A percentile compares a stretch with the other conserved stretches of the same genome.
Evolutionary conservation across 2,888 invertebrate genomes (phyloP).

Genomic region (Rhogogaster chlorosoma): DNA sequence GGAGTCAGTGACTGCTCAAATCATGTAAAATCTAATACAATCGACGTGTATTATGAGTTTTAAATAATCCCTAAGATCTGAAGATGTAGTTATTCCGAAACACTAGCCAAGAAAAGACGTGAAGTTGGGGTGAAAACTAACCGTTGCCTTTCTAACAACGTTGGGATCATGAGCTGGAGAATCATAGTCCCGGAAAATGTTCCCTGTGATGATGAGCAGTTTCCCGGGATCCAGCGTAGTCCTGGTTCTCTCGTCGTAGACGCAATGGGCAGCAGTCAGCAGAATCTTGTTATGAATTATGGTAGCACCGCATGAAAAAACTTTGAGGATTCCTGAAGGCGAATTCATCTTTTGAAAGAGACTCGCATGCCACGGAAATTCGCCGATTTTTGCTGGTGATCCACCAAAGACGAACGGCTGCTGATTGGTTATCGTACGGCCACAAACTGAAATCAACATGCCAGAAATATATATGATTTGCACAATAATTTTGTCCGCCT

Average conservation of each 20-base stretch:
- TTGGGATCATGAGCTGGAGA: slow-evolving; percentile 58
- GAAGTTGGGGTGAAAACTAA: slow-evolving; percentile 50
- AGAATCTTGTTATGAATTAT: slow-evolving; percentile 72
- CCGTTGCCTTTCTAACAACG: slow-evolving; percentile 65
- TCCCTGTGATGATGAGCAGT: slow-evolving; percentile 72
- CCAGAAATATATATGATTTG: no score
- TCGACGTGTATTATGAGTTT: neutral
- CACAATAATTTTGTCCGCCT: slow-evolving; percentile 19
- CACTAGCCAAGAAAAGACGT: neutral
- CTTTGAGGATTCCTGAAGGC: slow-evolving; percentile 58
- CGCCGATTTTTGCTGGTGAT: slow-evolving; percentile 59
- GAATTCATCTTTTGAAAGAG: slow-evolving; percentile 52
- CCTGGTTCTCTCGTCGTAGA: slow-evolving; percentile 67
- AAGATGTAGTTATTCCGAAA: neutral
- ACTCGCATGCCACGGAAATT: slow-evolving; percentile 76
- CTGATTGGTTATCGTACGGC: slow-evolving; percentile 59
- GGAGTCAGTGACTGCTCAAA: neutral
- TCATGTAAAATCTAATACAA: neutral
- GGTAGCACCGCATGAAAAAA: slow-evolving; percentile 74
- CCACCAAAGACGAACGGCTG: neutral
- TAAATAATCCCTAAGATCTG: neutral
- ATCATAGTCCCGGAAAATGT: slow-evolving; percentile 71
- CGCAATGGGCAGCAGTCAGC: slow-evolving; percentile 77
- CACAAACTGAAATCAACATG: slow-evolving; percentile 71
- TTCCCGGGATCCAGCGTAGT: slow-evolving; percentile 58